phyloP scores from a whole-genome alignment of 2,113 vertebrate species.

The Lipophrys pholis region DNA sequence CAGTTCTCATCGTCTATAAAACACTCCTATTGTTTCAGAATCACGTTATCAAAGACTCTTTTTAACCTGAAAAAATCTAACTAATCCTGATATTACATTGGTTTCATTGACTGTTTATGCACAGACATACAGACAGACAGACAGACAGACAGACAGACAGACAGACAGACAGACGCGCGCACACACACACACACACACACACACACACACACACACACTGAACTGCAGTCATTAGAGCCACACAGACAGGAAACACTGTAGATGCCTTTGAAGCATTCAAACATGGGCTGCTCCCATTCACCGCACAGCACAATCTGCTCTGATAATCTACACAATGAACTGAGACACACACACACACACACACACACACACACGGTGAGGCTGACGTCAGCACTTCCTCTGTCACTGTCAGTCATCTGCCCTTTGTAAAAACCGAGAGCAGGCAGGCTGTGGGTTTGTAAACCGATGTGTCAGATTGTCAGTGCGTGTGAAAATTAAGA shows the following conservation, averaged over 20 bases:
- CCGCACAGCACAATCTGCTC: slow-evolving; percentile 38
- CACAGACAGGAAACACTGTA: slow-evolving; percentile 40
- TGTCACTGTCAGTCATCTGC: slow-evolving; percentile 41
- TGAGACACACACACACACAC: slow-evolving; percentile 9
- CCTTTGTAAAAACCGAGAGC: slow-evolving; percentile 30
- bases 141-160: slow-evolving; percentile 21
- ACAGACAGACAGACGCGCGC: slow-evolving; percentile 22
- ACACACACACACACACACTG: background rate
- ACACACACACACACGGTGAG: slow-evolving; percentile 7
- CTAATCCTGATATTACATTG: background rate
- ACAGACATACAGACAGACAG: too few species aligned
- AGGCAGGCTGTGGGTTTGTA: slow-evolving; percentile 23
- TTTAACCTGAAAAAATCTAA: background rate
- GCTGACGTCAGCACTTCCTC: slow-evolving; percentile 49
- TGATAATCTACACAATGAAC: slow-evolving; percentile 14
- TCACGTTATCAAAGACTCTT: too few species aligned
- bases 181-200: slow-evolving; percentile 3
- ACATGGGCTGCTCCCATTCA: slow-evolving; percentile 30
- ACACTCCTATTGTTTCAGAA: too few species aligned
- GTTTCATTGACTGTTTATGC: background rate
- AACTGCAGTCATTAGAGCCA: slow-evolving; percentile 11
- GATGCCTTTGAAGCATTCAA: slow-evolving; percentile 29
- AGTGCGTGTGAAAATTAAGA: slow-evolving; percentile 16
- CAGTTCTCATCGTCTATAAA: too few species aligned
- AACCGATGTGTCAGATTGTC: background rate